Evolutionary conservation across 2,888 invertebrate genomes (phyloP).

Genomic region (Tetragonisca angustula): DNA sequence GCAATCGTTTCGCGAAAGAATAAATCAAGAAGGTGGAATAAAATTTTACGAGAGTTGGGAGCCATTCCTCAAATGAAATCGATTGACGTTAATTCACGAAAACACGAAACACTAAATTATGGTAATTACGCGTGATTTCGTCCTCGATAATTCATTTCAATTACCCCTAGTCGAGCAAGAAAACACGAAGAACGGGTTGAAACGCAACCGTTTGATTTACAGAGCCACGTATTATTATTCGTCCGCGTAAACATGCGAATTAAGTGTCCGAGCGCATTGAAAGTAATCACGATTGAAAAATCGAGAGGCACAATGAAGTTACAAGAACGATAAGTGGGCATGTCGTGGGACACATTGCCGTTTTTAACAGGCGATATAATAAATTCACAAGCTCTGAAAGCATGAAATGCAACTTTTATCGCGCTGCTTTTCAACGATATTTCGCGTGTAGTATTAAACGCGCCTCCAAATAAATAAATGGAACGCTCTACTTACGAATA

Average conservation of each 20-base stretch:
- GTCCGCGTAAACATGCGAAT: neutral
- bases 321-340: neutral
- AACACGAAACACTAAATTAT: neutral
- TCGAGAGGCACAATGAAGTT: neutral
- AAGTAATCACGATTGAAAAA: neutral
- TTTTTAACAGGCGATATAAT: conserved; percentile 21
- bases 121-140: neutral
- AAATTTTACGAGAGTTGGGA: neutral
- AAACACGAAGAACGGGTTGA: neutral
- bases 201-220: neutral
- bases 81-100: neutral
- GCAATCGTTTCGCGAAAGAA: neutral
- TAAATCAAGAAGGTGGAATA: neutral
- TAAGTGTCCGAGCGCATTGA: neutral
- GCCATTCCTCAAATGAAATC: neutral
- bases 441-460: conserved; percentile 1
- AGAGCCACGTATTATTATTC: neutral
- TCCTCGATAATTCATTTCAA: neutral
- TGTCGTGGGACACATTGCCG: neutral
- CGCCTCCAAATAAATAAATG: neutral
- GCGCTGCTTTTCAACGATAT: neutral
- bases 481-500: neutral
- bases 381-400: conserved; percentile 21
- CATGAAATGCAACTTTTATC: conserved; percentile 17
- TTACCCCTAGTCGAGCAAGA: neutral